Evolutionary conservation across 2,797 vertebrate species (phyloP).

Genomic region (Cyprinella venusta): DNA sequence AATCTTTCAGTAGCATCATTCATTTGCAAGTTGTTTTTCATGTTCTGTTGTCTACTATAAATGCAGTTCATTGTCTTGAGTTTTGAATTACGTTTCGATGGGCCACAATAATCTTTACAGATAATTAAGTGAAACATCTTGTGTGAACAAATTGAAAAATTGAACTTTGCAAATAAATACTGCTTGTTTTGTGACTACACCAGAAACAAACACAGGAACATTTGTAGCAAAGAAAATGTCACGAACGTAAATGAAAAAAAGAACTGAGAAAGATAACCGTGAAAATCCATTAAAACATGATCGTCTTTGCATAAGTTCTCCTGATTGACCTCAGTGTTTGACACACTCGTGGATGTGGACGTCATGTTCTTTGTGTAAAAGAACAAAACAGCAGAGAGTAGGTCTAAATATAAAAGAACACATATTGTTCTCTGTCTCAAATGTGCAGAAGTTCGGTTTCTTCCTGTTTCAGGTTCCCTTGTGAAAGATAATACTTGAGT

Average conservation of each 20-base stretch:
- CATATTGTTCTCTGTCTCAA: constrained; percentile 42
- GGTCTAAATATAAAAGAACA: constrained; percentile 51
- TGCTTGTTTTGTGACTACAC: not conserved
- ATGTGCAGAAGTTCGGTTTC: constrained; percentile 42
- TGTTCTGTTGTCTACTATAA: not conserved
- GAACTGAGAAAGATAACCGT: not conserved
- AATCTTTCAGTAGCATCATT: not conserved
- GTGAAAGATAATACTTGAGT: constrained; percentile 39
- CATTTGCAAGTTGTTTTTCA: not conserved
- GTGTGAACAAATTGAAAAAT: not conserved
- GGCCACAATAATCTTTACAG: not conserved
- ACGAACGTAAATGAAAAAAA: not conserved
- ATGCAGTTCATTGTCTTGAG: not conserved
- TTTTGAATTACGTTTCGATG: not conserved
- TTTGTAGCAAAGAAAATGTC: not conserved
- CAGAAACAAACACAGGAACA: not conserved
- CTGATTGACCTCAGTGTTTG: not conserved
- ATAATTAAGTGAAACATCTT: not conserved
- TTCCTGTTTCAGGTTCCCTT: constrained; percentile 61
- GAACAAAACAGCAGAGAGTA: constrained; percentile 18
- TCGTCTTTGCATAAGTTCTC: not conserved
- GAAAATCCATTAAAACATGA: not conserved
- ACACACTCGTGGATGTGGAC: not conserved
- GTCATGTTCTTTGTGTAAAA: constrained; percentile 28
- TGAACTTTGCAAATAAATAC: not conserved